Evolutionary conservation across 2,797 vertebrate species (phyloP).

Genomic region (Chrosomus eos): DNA sequence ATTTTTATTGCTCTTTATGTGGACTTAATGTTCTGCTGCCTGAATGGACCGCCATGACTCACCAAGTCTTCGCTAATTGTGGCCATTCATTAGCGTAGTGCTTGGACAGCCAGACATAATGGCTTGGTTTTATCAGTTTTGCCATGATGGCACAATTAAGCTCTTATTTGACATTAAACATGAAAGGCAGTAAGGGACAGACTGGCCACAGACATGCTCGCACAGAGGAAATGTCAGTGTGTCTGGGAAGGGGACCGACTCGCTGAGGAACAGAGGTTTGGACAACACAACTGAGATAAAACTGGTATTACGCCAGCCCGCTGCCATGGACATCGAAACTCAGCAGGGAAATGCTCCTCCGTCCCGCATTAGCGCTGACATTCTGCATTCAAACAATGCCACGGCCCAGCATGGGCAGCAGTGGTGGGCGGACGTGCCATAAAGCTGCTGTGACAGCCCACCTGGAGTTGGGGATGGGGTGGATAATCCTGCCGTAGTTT

Average conservation of each 20-base stretch:
- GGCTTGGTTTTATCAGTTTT: slow-evolving; percentile 43
- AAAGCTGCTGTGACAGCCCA: slow-evolving; percentile 44
- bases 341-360: slow-evolving; percentile 41
- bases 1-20: slow-evolving; percentile 39
- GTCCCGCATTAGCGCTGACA: slow-evolving; percentile 35
- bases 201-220: slow-evolving; percentile 23
- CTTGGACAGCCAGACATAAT: slow-evolving; percentile 48
- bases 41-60: slow-evolving; percentile 24
- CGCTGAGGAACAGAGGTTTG: slow-evolving; percentile 32
- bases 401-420: slow-evolving; percentile 3
- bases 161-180: slow-evolving; percentile 51
- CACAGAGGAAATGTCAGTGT: slow-evolving; percentile 47
- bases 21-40: slow-evolving; percentile 27
- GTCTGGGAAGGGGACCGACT: slow-evolving; percentile 9
- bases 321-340: slow-evolving; percentile 16
- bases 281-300: slow-evolving; percentile 36
- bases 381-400: slow-evolving; percentile 31
- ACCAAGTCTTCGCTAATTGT: slow-evolving; percentile 33
- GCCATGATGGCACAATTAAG: slow-evolving; percentile 53
- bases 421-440: slow-evolving; percentile 19
- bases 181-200: slow-evolving; percentile 46
- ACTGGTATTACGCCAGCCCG: slow-evolving; percentile 39
- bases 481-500: slow-evolving; percentile 50
- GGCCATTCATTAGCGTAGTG: slow-evolving; percentile 34
- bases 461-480: slow-evolving; percentile 44